phyloP scores from a whole-genome alignment of 2,888 invertebrate species.

The Diarsia mendica region DNA sequence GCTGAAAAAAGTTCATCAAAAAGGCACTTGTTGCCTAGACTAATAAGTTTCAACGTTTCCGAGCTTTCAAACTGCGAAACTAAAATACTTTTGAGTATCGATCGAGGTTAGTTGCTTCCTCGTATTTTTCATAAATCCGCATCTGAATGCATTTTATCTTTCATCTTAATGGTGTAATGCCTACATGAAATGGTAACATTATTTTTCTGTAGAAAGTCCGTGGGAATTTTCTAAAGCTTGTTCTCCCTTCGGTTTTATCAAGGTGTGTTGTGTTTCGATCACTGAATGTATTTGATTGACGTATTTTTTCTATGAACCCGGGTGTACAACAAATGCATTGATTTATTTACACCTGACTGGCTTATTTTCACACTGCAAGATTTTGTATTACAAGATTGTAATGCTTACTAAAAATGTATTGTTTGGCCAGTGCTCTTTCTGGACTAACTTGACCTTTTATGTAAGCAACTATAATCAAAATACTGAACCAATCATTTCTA shows the following conservation, averaged over 20 bases:
- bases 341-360: constrained; percentile 3
- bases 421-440: background rate
- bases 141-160: constrained; percentile 50
- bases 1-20: no score
- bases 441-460: background rate
- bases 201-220: constrained; percentile 28
- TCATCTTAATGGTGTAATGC: constrained; percentile 52
- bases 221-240: constrained; percentile 33
- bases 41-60: constrained; percentile 31
- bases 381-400: constrained; percentile 16
- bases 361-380: background rate
- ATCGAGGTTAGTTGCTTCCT: constrained; percentile 49
- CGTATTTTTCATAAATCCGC: constrained; percentile 48
- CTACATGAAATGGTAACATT: constrained; percentile 26
- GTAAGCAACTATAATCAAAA: background rate
- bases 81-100: constrained; percentile 40
- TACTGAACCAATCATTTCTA: constrained; percentile 15
- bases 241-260: constrained; percentile 17
- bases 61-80: constrained; percentile 38
- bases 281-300: constrained; percentile 4
- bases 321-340: background rate
- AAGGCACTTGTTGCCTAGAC: no score
- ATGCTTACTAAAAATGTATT: background rate
- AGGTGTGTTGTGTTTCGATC: constrained; percentile 1
- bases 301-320: background rate